Conservation (phyloP, 2,888 invertebrate species). For the Geophilus truncorum region DNA sequence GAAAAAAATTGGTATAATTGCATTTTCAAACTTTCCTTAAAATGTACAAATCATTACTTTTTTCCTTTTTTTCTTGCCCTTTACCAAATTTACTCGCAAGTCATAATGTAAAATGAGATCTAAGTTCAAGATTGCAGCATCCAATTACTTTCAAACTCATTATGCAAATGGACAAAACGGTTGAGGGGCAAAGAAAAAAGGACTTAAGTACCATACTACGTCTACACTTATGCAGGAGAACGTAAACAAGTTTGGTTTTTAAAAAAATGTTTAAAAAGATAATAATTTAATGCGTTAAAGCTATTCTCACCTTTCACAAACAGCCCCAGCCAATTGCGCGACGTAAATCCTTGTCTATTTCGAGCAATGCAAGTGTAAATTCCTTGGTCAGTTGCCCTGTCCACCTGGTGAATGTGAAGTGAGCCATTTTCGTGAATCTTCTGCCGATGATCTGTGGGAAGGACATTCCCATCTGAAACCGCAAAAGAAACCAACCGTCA, state of each 20-base stretch:
- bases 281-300: background rate
- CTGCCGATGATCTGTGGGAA: slow-evolving; percentile 30
- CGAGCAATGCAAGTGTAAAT: slow-evolving; percentile 28
- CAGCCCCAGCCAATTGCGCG: slow-evolving; percentile 23
- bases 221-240: background rate
- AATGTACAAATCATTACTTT: background rate
- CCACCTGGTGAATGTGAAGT: slow-evolving; percentile 19
- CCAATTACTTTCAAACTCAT: slow-evolving; percentile 15
- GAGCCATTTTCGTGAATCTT: slow-evolving; percentile 31
- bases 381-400: slow-evolving; percentile 23
- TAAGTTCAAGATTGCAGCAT: slow-evolving; percentile 1
- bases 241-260: background rate
- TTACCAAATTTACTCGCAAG: background rate
- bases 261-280: too few species aligned
- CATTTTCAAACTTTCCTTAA: background rate
- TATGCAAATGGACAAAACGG: slow-evolving; percentile 13
- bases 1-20: background rate
- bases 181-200: background rate
- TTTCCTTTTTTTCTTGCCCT: background rate
- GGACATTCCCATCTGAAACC: slow-evolving; percentile 31
- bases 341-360: slow-evolving; percentile 28
- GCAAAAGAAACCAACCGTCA: background rate
- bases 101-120: slow-evolving; percentile 1
- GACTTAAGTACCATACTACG: background rate
- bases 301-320: slow-evolving; percentile 25